Evolutionary conservation across 1,140 invertebrate genomes (phyloP).

Genomic region (Leptinotarsa lineolata): DNA sequence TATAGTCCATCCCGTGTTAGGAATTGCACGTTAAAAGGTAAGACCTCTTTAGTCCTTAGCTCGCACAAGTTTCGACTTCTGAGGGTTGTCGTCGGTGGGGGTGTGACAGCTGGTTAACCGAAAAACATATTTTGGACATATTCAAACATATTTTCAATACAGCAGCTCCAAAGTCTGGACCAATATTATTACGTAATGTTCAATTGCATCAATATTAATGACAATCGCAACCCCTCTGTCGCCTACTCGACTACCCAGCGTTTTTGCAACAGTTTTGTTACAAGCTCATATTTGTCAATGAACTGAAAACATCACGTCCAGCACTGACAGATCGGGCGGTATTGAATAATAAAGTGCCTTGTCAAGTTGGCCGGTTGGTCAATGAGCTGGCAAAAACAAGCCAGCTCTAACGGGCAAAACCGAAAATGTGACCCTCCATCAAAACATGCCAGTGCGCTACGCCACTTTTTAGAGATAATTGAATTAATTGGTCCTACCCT

Average conservation of each 20-base stretch:
- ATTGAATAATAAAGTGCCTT: constrained; percentile 41
- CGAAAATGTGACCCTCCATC: constrained; percentile 27
- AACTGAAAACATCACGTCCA: constrained; percentile 10
- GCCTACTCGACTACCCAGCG: neutral
- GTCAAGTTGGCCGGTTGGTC: constrained; percentile 35
- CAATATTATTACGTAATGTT: neutral
- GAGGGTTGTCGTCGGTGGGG: too few species aligned
- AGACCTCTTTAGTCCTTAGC: too few species aligned
- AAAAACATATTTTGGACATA: too few species aligned
- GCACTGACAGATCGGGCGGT: constrained; percentile 39
- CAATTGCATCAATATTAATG: neutral
- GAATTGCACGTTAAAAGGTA: too few species aligned
- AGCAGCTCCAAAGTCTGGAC: too few species aligned
- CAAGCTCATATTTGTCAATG: constrained; percentile 16
- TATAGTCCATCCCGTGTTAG: too few species aligned
- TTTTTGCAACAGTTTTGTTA: neutral
- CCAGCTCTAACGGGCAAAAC: constrained; percentile 24
- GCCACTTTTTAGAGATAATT: constrained; percentile 21
- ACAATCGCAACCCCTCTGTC: neutral
- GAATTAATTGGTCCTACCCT: constrained; percentile 17
- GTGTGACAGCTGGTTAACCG: too few species aligned
- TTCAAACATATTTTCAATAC: too few species aligned
- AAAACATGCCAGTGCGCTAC: constrained; percentile 25
- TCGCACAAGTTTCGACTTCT: too few species aligned
- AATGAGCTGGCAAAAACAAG: constrained; percentile 43